phyloP scores from a whole-genome alignment of 2,113 vertebrate genomes.

The Lynx canadensis region DNA sequence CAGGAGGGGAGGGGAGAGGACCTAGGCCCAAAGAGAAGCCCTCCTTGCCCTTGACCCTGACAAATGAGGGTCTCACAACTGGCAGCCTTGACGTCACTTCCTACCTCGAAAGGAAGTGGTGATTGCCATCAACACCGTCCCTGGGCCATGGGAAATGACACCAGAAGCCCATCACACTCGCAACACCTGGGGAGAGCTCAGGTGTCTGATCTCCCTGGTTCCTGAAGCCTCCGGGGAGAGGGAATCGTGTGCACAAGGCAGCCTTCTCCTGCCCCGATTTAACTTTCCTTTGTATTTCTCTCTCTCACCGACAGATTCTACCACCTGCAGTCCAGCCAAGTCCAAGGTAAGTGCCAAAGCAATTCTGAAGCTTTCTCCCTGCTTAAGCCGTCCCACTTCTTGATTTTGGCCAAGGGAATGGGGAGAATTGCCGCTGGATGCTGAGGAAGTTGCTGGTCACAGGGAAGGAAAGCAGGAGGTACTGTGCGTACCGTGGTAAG shows the following conservation, averaged over 20 bases:
- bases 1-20: background rate
- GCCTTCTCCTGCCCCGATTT: background rate
- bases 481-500: background rate
- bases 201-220: background rate
- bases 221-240: constrained; percentile 32
- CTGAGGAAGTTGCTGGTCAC: background rate
- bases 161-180: background rate
- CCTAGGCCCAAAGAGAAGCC: background rate
- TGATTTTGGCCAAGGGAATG: background rate
- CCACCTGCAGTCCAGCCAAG: constrained; percentile 95
- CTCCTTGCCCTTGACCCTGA: background rate
- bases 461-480: background rate
- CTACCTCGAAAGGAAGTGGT: background rate
- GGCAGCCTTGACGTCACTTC: constrained; percentile 36
- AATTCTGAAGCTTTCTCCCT: background rate
- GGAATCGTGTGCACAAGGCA: background rate
- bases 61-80: background rate
- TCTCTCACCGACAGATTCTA: constrained; percentile 88
- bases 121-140: background rate
- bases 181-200: constrained; percentile 10
- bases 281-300: constrained; percentile 29
- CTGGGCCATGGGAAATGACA: background rate
- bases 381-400: background rate
- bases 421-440: background rate
- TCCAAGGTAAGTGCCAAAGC: constrained; percentile 91